Evolutionary conservation across 2,888 invertebrate genomes (phyloP).

Genomic region (Drosophila picticornis): DNA sequence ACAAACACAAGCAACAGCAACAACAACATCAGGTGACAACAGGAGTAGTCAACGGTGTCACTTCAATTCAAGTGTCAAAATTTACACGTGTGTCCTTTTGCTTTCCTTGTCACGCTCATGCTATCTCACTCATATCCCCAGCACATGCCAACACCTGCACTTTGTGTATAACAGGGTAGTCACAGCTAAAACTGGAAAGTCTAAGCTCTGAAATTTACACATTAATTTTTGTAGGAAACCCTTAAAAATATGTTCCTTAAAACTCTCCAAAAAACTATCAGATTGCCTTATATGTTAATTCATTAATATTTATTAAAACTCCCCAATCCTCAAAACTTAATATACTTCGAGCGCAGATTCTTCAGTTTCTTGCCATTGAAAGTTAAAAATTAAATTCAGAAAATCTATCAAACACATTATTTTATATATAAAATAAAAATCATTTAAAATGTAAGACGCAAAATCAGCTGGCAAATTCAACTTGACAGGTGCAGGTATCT

Average conservation of each 20-base stretch:
- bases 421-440: too few relatives aligned
- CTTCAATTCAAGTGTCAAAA: slow-evolving; percentile 61
- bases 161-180: background rate
- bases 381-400: too few relatives aligned
- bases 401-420: too few relatives aligned
- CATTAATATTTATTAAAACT: background rate
- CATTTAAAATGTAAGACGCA: background rate
- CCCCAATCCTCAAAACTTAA: background rate
- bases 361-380: background rate
- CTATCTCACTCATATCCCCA: slow-evolving; percentile 17
- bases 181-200: background rate
- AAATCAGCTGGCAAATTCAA: background rate
- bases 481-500: slow-evolving; percentile 12
- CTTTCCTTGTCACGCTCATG: slow-evolving; percentile 40
- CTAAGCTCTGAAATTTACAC: too few relatives aligned
- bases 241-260: too few relatives aligned
- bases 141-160: slow-evolving; percentile 2
- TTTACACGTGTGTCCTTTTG: slow-evolving; percentile 72
- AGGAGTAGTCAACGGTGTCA: slow-evolving; percentile 28
- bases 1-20: slow-evolving; percentile 32
- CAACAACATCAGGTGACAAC: slow-evolving; percentile 9
- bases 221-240: too few relatives aligned
- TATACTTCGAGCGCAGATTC: background rate
- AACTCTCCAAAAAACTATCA: too few relatives aligned
- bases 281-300: background rate